Evolutionary conservation across 2,888 invertebrate genomes (phyloP), one percentile per base, ranked within the genome.

Genomic region (Frankliniella intonsa): DNA sequence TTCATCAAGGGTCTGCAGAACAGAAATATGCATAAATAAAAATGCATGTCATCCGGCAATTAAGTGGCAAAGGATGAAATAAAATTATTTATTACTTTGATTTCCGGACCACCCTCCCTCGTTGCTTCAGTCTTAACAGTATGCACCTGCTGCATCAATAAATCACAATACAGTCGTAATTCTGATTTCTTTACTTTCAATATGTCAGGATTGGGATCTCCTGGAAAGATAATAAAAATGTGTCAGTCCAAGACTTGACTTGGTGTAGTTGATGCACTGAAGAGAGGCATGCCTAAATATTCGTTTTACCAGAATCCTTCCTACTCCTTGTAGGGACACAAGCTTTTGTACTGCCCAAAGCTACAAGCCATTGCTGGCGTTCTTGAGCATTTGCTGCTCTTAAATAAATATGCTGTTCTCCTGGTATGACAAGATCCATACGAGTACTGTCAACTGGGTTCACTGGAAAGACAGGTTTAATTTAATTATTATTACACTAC

Each of bases 111-210:
- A 85, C 88, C 88, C 84, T 91, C 90, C 83, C 88, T 87, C 83
- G 88, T 90, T 14, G 91, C 90, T 83, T 92, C 92, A 87, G 91
- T 91, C 87, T 93, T 93, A 0, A 94, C 90, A 82, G 91, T 91
- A 89, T 94, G 94, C 2, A 94, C 94, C 89, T 95, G 95, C 87
- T 95, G 95, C 94, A 94, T 94, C 86, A 95, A 89, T 76, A 95
- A 89, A 88, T 95, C 95, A 89, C 94, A 94, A 87, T 94, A 95
- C 51, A 95, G 89, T 84, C 94, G 89, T 84, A 95, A 88, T 87
- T 95, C 95, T 12, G 94, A 93, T 86, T 94, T 93, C 87, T 94
- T 94, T 81, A 92, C 90, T 86, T 91, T 92, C 84, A 94, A 88
- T 38, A 87, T 86, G 85, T 91, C 91, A 19, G 90, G 90, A 85